A percentile compares a stretch with the other conserved stretches of the same genome.
Evolutionary conservation across 2,113 vertebrate genomes (phyloP).

Genomic region (Malurus melanocephalus): DNA sequence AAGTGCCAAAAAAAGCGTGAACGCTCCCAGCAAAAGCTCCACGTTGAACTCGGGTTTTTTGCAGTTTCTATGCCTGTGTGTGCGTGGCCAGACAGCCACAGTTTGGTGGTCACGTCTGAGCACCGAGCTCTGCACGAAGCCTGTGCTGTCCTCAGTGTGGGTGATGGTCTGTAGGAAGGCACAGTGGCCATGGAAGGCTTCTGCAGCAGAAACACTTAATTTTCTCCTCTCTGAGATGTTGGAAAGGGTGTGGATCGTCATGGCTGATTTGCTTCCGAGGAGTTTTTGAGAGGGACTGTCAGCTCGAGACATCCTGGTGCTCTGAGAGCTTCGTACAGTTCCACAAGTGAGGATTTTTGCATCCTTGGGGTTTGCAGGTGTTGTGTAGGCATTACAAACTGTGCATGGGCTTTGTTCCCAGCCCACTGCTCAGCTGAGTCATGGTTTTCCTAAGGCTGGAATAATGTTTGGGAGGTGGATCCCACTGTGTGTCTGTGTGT

Average conservation of each 20-base stretch:
- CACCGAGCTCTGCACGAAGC: neutral
- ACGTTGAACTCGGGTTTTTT: neutral
- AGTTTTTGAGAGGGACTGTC: neutral
- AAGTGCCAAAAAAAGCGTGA: conserved; percentile 18
- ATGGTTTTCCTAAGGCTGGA: neutral
- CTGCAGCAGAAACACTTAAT: neutral
- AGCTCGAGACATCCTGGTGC: neutral
- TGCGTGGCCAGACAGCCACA: neutral
- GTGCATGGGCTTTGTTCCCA: neutral
- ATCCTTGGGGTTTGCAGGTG: neutral
- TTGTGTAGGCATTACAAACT: neutral
- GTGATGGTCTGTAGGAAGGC: neutral
- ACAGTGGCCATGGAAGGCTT: neutral
- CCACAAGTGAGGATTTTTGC: neutral
- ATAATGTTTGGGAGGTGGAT: neutral
- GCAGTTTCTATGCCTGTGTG: neutral
- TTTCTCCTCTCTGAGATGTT: neutral
- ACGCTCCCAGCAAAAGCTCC: neutral
- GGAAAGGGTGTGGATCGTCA: neutral
- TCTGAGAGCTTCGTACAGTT: neutral
- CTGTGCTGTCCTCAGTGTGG: neutral
- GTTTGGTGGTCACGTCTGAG: neutral
- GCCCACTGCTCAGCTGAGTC: neutral
- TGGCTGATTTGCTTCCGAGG: neutral
- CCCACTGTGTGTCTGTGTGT: neutral